Evolutionary conservation across 2,797 vertebrate genomes (phyloP).

Genomic region (Peromyscus aztecus): DNA sequence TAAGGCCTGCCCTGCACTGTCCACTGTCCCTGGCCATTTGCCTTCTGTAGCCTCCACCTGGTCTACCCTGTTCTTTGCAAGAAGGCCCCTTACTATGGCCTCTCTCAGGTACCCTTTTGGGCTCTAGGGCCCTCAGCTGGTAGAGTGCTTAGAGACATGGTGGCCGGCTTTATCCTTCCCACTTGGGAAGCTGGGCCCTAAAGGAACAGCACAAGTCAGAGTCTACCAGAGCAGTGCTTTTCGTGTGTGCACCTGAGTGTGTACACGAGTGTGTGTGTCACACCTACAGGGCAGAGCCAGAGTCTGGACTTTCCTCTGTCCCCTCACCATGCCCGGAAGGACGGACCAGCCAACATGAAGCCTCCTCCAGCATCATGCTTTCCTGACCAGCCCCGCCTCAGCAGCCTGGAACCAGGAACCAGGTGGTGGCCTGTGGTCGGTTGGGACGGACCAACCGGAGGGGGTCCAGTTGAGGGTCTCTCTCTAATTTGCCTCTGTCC

Average conservation of each 20-base stretch:
- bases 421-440: not conserved
- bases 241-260: not conserved
- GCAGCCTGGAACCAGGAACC: constrained; percentile 9
- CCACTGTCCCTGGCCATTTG: not conserved
- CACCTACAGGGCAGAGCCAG: not conserved
- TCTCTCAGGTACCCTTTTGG: not conserved
- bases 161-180: not conserved
- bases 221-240: not conserved
- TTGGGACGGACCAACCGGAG: not conserved
- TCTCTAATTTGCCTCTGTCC: constrained; percentile 74
- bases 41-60: not conserved
- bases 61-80: not conserved
- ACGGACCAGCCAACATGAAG: not conserved
- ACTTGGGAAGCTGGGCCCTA: not conserved
- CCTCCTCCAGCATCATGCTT: not conserved
- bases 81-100: not conserved
- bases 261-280: not conserved
- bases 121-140: not conserved
- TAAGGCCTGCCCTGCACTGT: not conserved
- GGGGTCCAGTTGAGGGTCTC: constrained; percentile 67
- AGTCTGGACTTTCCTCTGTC: not conserved
- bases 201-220: not conserved
- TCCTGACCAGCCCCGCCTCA: not conserved
- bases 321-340: not conserved
- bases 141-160: not conserved